These are phyloP conservation scores for Crocidura indochinensis DNA, from an alignment of 2,797 vertebrate species.

Conservation along the genomic window DNA sequence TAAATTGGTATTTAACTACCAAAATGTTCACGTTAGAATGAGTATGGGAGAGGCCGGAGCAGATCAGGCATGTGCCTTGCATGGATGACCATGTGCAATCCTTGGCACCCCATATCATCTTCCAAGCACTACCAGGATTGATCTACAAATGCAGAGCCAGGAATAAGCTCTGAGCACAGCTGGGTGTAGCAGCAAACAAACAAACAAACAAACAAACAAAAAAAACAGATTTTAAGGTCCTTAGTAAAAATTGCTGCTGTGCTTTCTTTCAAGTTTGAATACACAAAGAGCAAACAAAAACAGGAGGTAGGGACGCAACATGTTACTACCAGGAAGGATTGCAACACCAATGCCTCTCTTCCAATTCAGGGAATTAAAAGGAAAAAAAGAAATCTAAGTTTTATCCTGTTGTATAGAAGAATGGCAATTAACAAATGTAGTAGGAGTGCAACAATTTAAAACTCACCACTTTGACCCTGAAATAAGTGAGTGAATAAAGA, in stretches of 20 bases:
- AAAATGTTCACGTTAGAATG: not conserved
- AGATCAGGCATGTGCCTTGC: too few species aligned
- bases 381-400: constrained; percentile 10
- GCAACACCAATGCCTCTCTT: constrained; percentile 5
- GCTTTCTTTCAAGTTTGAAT: not conserved
- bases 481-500: not conserved
- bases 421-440: not conserved
- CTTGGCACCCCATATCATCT: too few species aligned
- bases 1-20: constrained; percentile 3
- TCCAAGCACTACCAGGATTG: too few species aligned
- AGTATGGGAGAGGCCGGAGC: not conserved
- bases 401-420: not conserved
- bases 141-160: too few species aligned
- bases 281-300: not conserved
- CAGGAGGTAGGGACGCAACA: not conserved
- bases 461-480: not conserved
- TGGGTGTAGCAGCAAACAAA: too few species aligned
- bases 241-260: not conserved
- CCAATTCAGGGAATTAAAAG: constrained; percentile 16
- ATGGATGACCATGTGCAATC: too few species aligned
- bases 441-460: constrained; percentile 30
- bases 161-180: too few species aligned
- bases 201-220: too few species aligned
- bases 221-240: not conserved
- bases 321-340: not conserved